These are phyloP conservation scores for Loris lydekkerianus DNA, from an alignment of 2,797 vertebrate genomes.

Conservation along the genomic window DNA sequence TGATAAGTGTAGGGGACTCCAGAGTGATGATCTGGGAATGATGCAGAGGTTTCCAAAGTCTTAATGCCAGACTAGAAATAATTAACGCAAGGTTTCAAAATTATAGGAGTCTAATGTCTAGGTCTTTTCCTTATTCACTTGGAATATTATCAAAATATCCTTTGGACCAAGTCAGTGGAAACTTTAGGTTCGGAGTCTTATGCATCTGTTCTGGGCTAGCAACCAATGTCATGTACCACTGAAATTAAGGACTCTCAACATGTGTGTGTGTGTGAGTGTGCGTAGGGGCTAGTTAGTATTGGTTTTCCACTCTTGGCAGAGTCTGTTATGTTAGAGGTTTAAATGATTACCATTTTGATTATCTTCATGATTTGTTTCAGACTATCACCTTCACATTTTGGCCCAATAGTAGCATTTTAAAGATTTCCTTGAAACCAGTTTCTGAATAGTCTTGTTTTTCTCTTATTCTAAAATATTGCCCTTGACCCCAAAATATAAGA, in stretches of 20 bases:
- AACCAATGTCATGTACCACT: slow-evolving; percentile 49
- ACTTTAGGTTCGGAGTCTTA: slow-evolving; percentile 58
- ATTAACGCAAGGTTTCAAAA: slow-evolving; percentile 64
- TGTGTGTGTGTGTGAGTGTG: neutral
- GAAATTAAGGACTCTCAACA: slow-evolving; percentile 31
- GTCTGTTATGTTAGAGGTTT: slow-evolving; percentile 42
- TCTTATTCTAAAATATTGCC: neutral
- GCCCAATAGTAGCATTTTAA: slow-evolving; percentile 2
- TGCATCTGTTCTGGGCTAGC: slow-evolving; percentile 58
- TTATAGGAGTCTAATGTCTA: slow-evolving; percentile 53
- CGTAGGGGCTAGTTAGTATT: neutral
- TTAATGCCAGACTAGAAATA: slow-evolving; percentile 32
- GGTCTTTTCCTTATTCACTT: slow-evolving; percentile 51
- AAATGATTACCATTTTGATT: slow-evolving; percentile 56
- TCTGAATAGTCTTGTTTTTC: slow-evolving; percentile 53
- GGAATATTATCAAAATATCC: slow-evolving; percentile 70
- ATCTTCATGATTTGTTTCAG: slow-evolving; percentile 68
- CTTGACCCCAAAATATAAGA: slow-evolving; percentile 38
- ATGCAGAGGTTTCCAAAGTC: slow-evolving; percentile 40
- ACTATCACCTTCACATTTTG: slow-evolving; percentile 58
- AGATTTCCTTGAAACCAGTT: slow-evolving; percentile 65
- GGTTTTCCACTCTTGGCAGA: slow-evolving; percentile 54
- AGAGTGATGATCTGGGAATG: neutral
- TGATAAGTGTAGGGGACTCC: neutral
- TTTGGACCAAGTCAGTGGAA: slow-evolving; percentile 72